Base-by-base conservation (phyloP, 2,797 vertebrate species). In the Netta rufina region DNA sequence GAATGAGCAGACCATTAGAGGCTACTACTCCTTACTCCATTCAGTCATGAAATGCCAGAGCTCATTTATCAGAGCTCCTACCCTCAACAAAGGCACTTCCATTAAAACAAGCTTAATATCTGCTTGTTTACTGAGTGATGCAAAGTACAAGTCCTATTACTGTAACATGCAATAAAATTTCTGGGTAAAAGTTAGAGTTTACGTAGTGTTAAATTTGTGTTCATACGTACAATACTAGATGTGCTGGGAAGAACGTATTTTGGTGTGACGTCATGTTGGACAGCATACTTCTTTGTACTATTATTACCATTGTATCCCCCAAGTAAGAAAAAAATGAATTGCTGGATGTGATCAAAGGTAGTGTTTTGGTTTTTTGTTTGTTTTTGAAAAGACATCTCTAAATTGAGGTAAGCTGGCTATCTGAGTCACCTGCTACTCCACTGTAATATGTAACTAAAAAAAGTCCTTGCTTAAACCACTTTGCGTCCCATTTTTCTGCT, bases 121-220 rank as follows among this genome's bases (percentile, higher is more conserved):
- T 91, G 38, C 66, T 92, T 89, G 30, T 78, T 92, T 89, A 91
- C 57, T 70, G 85, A 80, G 43, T 18, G 36, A 87, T 71, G 60
- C 70, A 61, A 78, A 92, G 60, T 78, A 41, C 24, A 93, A 79
- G 51, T 81, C 66, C 39, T 66, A 43, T 45, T 84, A 92, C 51
- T 66, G 16, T 14, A 90, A 73, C 9, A 32, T 38, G 53, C 25
- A 88, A 73, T 45, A 73, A 73, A 71, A 84, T 8, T 8, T 39
- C 41, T 43, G 30, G 89, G 11, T 72, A 69, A 30, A 92, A 89
- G 53, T 72, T 65, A 93, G 69, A 92, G 74, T 76, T 92, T 72
- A 87, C 24, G 22, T 2, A 88, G 51, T 28, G 41, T 65, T 79
- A 96, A 49, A 87, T 90, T 74, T 81, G 36, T 47, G n/a, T 82